phyloP scores from a whole-genome alignment of 2,888 invertebrate species.

The Volucella bombylans region DNA sequence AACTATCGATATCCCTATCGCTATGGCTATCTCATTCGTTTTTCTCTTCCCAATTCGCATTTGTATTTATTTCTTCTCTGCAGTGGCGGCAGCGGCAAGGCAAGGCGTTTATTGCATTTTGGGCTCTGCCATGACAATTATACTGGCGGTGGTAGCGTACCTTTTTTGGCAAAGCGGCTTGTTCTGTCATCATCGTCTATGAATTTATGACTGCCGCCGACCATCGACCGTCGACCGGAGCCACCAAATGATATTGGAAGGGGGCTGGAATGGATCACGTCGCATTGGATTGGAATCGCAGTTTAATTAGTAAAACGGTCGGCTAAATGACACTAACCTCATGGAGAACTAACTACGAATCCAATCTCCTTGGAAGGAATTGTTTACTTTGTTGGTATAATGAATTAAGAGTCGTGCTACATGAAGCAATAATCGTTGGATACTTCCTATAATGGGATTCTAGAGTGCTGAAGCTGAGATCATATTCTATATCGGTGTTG shows the following conservation, averaged over 20 bases:
- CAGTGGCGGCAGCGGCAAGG: neutral
- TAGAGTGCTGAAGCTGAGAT: too few relatives aligned
- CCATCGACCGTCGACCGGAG: neutral
- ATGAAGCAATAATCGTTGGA: constrained; percentile 3
- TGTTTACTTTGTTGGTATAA: constrained; percentile 9
- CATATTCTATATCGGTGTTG: too few relatives aligned
- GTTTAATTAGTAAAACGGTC: constrained; percentile 60
- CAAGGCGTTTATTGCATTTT: constrained; percentile 36
- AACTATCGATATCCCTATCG: too few relatives aligned
- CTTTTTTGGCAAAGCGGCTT: constrained; percentile 67
- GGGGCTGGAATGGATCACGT: neutral
- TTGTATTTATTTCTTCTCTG: neutral
- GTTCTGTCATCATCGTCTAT: constrained; percentile 58
- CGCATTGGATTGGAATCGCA: constrained; percentile 22
- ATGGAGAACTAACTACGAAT: neutral
- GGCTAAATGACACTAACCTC: constrained; percentile 22
- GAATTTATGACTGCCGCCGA: constrained; percentile 61
- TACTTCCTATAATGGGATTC: too few relatives aligned
- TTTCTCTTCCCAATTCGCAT: constrained; percentile 41
- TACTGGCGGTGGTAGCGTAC: constrained; percentile 18
- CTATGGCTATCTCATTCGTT: constrained; percentile 10
- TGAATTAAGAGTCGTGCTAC: constrained; percentile 24
- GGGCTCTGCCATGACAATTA: constrained; percentile 10
- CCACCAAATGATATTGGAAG: neutral
- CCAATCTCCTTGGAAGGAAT: neutral